Conservation (phyloP, 2,113 vertebrate genomes). For the Oncorhynchus gorbuscha region DNA sequence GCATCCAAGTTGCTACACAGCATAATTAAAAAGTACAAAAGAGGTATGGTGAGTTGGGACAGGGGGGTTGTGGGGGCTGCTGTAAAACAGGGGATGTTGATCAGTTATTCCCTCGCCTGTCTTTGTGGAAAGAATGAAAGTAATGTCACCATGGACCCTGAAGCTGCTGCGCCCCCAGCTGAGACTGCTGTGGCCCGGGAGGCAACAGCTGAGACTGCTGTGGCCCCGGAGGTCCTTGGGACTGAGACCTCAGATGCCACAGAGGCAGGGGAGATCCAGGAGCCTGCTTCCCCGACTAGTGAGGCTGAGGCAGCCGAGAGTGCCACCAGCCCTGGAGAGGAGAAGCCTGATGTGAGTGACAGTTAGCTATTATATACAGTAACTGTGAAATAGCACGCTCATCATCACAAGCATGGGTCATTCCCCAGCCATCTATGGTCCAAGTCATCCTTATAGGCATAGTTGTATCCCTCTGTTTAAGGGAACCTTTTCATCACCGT, state of each 20-base stretch:
- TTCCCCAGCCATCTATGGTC: background rate
- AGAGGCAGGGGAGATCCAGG: slow-evolving; percentile 10
- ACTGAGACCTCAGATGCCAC: slow-evolving; percentile 41
- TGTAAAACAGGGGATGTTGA: background rate
- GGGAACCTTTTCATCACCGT: background rate
- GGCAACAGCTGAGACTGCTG: slow-evolving; percentile 55
- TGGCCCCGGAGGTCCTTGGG: slow-evolving; percentile 1
- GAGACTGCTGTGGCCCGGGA: slow-evolving; percentile 41
- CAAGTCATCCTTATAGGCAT: background rate
- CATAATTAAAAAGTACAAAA: no score
- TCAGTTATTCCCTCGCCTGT: slow-evolving; percentile 15
- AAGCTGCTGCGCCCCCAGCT: background rate
- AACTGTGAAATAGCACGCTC: background rate
- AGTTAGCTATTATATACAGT: background rate
- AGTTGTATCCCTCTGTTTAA: background rate
- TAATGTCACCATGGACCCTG: background rate
- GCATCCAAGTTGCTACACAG: no score
- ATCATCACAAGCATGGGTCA: background rate
- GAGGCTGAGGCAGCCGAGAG: slow-evolving; percentile 26
- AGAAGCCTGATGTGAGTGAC: slow-evolving; percentile 83
- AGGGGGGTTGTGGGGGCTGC: background rate
- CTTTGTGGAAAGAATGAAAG: slow-evolving; percentile 55
- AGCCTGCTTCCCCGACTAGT: background rate
- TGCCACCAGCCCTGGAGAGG: slow-evolving; percentile 50
- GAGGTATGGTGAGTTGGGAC: no score